A percentile compares a stretch with the other conserved stretches of the same genome.
Evolutionary conservation across 2,888 invertebrate genomes (phyloP).

Genomic region (Pollenia amentaria): DNA sequence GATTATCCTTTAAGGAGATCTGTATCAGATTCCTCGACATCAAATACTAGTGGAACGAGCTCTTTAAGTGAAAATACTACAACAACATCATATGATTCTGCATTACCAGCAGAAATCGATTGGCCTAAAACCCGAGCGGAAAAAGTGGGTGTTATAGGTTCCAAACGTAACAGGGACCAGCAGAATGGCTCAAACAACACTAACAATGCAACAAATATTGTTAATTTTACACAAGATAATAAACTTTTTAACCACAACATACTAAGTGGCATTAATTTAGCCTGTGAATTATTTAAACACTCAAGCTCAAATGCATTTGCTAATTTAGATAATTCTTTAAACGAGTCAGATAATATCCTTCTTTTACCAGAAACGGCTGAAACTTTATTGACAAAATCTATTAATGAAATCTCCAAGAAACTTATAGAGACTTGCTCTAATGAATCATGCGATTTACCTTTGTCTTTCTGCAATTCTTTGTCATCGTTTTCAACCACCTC

Average conservation of each 20-base stretch:
- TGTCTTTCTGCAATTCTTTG: slow-evolving; percentile 68
- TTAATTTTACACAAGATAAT: not conserved
- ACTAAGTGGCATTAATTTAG: slow-evolving; percentile 83
- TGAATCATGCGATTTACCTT: slow-evolving; percentile 74
- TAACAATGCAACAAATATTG: slow-evolving; percentile 78
- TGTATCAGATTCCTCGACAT: slow-evolving; percentile 82
- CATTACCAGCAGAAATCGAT: slow-evolving; percentile 1
- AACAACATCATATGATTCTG: slow-evolving; percentile 21
- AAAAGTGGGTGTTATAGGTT: slow-evolving; percentile 83
- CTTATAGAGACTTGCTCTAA: slow-evolving; percentile 84
- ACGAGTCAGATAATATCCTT: slow-evolving; percentile 50
- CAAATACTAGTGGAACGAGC: slow-evolving; percentile 76
- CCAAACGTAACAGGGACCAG: slow-evolving; percentile 78
- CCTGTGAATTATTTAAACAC: slow-evolving; percentile 82
- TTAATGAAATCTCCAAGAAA: slow-evolving; percentile 84
- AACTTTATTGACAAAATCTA: slow-evolving; percentile 83
- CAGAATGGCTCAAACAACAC: slow-evolving; percentile 10
- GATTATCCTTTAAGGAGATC: slow-evolving; percentile 84
- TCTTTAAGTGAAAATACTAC: slow-evolving; percentile 74
- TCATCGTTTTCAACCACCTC: slow-evolving; percentile 58
- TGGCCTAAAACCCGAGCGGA: slow-evolving; percentile 77
- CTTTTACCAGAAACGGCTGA: slow-evolving; percentile 78
- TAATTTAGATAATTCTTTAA: slow-evolving; percentile 45
- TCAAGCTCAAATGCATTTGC: slow-evolving; percentile 33
- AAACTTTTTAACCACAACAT: slow-evolving; percentile 82